Evolutionary conservation across 2,797 vertebrate genomes (phyloP), one percentile per base, ranked within the genome.

Genomic region (Poliocrania exsul): DNA sequence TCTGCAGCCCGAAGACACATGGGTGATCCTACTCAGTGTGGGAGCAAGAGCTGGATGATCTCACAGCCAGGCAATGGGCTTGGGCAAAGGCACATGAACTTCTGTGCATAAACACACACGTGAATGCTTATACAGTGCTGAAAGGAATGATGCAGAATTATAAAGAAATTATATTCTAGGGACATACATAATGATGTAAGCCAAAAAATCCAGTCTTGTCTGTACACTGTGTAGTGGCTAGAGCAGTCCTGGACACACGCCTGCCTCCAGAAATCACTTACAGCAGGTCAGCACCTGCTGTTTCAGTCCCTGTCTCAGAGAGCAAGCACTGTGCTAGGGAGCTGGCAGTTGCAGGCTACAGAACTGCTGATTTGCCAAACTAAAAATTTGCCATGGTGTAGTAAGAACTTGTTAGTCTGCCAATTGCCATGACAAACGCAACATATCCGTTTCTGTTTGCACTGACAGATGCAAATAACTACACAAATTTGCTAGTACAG

Each of bases 381-480:
- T 77, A 20, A 73, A 66, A 69, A 75, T 64, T 61, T 89, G 49
- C 38, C 60, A n/a, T 31, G 56, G 64, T 19, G 18, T 28, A 29
- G 56, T 49, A 65, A 65, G 56, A 66, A 71, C 53, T 74, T 61
- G 66, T 86, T 86, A 57, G 58, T 70, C 78, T 87, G 74, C 70
- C 7, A 4, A 85, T 23, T 65, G 71, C 69, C 44, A 10, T 58
- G 78, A 50, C 86, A 81, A 57, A 91, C 35, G 31, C 51, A 61
- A 28, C 40, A 5, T 50, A 49, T 50, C 66, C 67, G 26, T 83
- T 90, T 83, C 69, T 88, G 38, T 84, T 90, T 78, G 79, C 42
- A 42, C 37, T 57, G 73, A 61, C 37, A 74, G 80, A 86, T 92
- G 91, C 86, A 95, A 95, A 86, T 81, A 81, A 79, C 49, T 35